These are phyloP conservation scores for Neogale vison DNA, from an alignment of 2,113 vertebrate genomes.

Conservation along the genomic window DNA sequence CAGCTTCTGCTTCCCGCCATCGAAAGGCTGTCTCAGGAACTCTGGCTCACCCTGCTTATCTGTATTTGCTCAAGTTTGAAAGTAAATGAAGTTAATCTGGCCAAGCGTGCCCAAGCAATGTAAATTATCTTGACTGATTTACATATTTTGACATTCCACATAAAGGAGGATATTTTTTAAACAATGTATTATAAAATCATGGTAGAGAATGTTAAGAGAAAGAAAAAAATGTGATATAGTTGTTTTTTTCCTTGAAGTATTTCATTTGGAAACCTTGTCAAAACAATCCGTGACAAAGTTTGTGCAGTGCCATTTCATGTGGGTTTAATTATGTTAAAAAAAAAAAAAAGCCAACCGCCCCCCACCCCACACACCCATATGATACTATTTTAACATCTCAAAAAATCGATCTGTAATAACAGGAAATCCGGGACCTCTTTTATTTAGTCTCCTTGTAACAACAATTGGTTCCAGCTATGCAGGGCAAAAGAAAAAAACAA, in stretches of 20 bases:
- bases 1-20: background rate
- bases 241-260: slow-evolving; percentile 71
- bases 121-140: slow-evolving; percentile 42
- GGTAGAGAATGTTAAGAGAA: slow-evolving; percentile 55
- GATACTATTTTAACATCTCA: slow-evolving; percentile 79
- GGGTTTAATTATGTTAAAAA: slow-evolving; percentile 83
- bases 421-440: slow-evolving; percentile 84
- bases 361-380: background rate
- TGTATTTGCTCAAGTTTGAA: slow-evolving; percentile 28
- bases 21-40: background rate
- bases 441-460: slow-evolving; percentile 78
- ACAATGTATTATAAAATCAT: slow-evolving; percentile 66
- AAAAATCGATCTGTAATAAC: slow-evolving; percentile 81
- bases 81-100: slow-evolving; percentile 17
- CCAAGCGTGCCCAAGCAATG: slow-evolving; percentile 56
- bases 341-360: background rate
- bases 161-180: slow-evolving; percentile 56
- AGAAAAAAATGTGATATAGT: slow-evolving; percentile 62
- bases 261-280: slow-evolving; percentile 81
- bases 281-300: slow-evolving; percentile 76
- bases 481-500: slow-evolving; percentile 33
- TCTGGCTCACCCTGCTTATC: background rate
- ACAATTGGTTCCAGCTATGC: slow-evolving; percentile 84
- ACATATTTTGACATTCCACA: slow-evolving; percentile 63
- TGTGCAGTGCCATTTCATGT: slow-evolving; percentile 76